Conservation (phyloP, 2,113 vertebrate species). For the Sturnus vulgaris region DNA sequence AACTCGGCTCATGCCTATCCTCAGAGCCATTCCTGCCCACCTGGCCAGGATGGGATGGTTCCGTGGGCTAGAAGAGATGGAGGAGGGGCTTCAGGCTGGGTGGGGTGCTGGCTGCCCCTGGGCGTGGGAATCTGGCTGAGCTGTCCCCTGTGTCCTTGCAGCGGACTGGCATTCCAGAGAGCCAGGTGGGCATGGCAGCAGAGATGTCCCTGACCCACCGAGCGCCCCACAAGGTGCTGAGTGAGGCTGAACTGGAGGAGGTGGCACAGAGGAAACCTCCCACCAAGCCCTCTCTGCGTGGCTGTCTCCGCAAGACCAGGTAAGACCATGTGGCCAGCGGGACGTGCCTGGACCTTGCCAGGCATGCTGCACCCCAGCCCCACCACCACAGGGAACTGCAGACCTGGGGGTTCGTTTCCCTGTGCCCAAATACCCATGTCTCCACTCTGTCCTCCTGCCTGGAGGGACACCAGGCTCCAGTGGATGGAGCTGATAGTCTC, state of each 20-base stretch:
- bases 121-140: accelerated
- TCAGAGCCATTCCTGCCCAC: accelerated
- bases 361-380: background rate
- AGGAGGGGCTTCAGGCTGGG: background rate
- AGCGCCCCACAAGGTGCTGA: constrained; percentile 64
- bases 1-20: accelerated
- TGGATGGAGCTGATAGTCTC: background rate
- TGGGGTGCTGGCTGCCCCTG: accelerated
- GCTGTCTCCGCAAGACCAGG: constrained; percentile 1
- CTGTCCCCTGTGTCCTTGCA: background rate
- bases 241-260: constrained; percentile 78
- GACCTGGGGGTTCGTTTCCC: background rate
- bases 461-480: background rate
- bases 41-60: background rate
- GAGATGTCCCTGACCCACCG: background rate
- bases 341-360: background rate
- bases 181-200: background rate
- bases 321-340: background rate
- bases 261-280: constrained; percentile 65
- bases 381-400: background rate
- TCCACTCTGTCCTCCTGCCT: background rate
- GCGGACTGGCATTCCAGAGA: background rate
- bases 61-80: accelerated
- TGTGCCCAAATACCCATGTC: background rate
- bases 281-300: background rate